Base-by-base conservation (phyloP, 2,888 invertebrate genomes). In the Germaria angustata region DNA sequence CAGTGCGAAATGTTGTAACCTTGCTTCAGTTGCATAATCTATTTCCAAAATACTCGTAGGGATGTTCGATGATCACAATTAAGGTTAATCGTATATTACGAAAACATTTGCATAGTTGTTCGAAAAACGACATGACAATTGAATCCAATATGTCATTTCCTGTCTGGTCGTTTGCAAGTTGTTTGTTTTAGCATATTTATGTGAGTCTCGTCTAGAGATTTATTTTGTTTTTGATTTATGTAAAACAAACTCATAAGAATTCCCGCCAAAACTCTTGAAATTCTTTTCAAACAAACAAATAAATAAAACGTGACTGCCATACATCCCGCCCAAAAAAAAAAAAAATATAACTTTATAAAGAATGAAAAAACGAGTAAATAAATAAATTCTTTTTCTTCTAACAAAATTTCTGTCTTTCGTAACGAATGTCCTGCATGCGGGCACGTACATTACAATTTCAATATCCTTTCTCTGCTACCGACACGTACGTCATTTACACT, bases 301-400 rank as follows among this genome's bases (percentile, higher is more conserved):
- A 59, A 32, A 36, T 44, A 53, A 71, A 80, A 82, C 82, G 82
- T 82, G 82, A 80, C 80, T 66, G 69, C 53, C 71, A 80, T 71
- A 78, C 73, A 73, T 79, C 59, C 80, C 75, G 69, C 79, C 75
- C 59, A 72, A 81, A 73, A 28, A 3, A 28, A 28, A 28, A 5
- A 28, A 22, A 22, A 22, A 63, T 55, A 39, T 65, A 51, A 51
- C 55, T 65, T 44, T n/a, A 17, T 34, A 28, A 20, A n/a, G 13
- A 36, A 3, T 28, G 32, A 68, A 51, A 34, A 59, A n/a, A n/a
- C n/a, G 39, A 59, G 59, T 22, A 59, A 59, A 39, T 2, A 68
- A 75, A n/a, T n/a, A n/a, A 46, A 46, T 28, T 3, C 28, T 9
- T 28, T 61, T 39, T 44, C 8, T 15, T 22, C 17, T 28, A 17